phyloP scores from a whole-genome alignment of 1,140 invertebrate species.

The Drosophila ercepeae region DNA sequence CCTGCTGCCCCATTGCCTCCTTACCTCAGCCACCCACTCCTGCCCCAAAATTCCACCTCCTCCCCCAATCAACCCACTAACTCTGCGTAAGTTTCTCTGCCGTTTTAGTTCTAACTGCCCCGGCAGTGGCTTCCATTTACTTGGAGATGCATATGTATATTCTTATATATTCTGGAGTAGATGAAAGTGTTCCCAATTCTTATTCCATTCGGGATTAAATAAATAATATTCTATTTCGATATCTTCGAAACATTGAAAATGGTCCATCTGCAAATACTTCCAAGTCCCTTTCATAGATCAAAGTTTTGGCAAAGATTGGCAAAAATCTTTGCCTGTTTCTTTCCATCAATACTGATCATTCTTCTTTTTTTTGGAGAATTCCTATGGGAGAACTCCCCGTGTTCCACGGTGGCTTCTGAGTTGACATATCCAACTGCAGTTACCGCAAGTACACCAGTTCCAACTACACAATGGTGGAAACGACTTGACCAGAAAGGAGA shows the following conservation, averaged over 20 bases:
- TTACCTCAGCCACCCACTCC: background rate
- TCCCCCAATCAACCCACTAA: conserved; percentile 8
- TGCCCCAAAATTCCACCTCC: background rate
- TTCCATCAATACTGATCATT: no score
- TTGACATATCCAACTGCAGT: conserved; percentile 57
- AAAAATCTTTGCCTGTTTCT: background rate
- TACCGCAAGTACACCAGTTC: conserved; percentile 29
- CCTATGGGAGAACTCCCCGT: conserved; percentile 2
- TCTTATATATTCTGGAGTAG: conserved; percentile 1
- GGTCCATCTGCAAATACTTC: no score
- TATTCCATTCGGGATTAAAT: background rate
- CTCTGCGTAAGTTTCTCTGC: conserved; percentile 57
- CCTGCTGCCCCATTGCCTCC: conserved; percentile 19
- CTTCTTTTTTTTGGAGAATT: background rate
- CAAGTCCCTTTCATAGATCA: no score
- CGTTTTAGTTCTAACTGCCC: conserved; percentile 57
- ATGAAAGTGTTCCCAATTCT: background rate
- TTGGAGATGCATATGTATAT: conserved; percentile 5
- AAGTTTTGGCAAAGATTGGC: no score
- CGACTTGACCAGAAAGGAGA: conserved; percentile 6
- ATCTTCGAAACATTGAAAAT: no score
- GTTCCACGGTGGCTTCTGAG: background rate
- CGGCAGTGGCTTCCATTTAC: conserved; percentile 27
- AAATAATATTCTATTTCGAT: background rate
- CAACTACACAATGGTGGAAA: conserved; percentile 37